Percentiles rank a stretch among this genome's conserved stretches.
Conservation (phyloP, 2,888 invertebrate genomes). For the Eupeodes luniger region DNA sequence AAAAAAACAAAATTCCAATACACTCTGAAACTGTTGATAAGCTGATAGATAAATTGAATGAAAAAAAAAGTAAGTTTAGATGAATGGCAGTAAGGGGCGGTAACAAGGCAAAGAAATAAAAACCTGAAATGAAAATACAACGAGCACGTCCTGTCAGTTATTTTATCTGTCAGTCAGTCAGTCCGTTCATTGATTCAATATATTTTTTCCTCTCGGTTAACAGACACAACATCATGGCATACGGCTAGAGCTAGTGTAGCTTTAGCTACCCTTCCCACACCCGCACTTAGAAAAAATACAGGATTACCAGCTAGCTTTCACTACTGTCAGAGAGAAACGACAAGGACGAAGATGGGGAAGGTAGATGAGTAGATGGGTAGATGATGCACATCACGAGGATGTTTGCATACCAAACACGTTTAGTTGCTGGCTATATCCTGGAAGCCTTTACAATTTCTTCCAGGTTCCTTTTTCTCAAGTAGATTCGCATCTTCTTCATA, state of each 20-base stretch:
- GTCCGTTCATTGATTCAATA: slow-evolving; percentile 69
- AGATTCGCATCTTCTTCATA: slow-evolving; percentile 39
- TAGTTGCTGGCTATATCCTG: slow-evolving; percentile 50
- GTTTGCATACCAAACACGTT: slow-evolving; percentile 76
- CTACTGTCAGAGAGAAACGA: background rate
- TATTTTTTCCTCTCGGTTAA: slow-evolving; percentile 65
- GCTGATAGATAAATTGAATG: slow-evolving; percentile 58
- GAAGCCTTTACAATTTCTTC: slow-evolving; percentile 61
- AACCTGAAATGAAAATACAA: slow-evolving; percentile 36
- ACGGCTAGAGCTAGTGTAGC: background rate
- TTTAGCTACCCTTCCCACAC: too few species aligned
- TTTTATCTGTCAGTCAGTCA: slow-evolving; percentile 74
- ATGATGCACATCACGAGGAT: slow-evolving; percentile 68
- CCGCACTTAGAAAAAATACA: background rate
- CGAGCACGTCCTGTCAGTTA: slow-evolving; percentile 70
- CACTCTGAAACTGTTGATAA: slow-evolving; percentile 64
- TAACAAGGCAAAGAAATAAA: background rate
- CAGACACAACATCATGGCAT: slow-evolving; percentile 62
- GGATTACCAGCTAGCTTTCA: slow-evolving; percentile 30
- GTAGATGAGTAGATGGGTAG: background rate
- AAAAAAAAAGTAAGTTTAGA: slow-evolving; percentile 22
- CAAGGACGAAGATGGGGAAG: background rate
- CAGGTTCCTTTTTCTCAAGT: slow-evolving; percentile 44
- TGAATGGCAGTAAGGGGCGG: slow-evolving; percentile 11
- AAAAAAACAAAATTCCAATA: background rate